Evolutionary conservation across 2,888 invertebrate genomes (phyloP).

Genomic region (Sarcophaga variegata): DNA sequence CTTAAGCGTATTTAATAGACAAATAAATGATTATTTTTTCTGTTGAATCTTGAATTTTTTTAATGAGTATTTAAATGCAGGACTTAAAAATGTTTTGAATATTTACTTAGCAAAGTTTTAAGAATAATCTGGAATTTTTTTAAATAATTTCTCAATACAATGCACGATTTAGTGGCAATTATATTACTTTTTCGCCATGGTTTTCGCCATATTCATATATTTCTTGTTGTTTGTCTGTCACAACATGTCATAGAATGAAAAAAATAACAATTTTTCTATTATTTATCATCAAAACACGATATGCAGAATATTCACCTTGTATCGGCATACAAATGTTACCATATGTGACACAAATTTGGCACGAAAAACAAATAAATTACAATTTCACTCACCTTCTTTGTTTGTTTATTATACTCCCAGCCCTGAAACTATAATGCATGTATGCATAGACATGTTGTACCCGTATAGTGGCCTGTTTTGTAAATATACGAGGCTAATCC

Average conservation of each 20-base stretch:
- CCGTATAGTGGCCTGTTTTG: not conserved
- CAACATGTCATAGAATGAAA: not conserved
- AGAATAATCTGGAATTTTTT: too few relatives aligned
- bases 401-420: not conserved
- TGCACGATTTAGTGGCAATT: not conserved
- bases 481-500: not conserved
- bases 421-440: not conserved
- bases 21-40: conserved; percentile 8
- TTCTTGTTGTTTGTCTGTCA: not conserved
- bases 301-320: conserved; percentile 20
- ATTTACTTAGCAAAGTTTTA: too few relatives aligned
- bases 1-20: conserved; percentile 28
- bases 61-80: too few relatives aligned
- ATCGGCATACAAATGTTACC: conserved; percentile 45
- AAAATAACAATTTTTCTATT: conserved; percentile 15
- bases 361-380: conserved; percentile 65
- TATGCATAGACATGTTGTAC: not conserved
- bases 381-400: conserved; percentile 35
- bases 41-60: not conserved
- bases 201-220: not conserved
- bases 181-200: too few relatives aligned
- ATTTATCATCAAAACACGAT: conserved; percentile 62
- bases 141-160: too few relatives aligned
- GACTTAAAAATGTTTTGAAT: not conserved
- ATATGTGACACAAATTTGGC: conserved; percentile 66